Conservation (phyloP, 2,797 vertebrate species). For the Neoniphon sammara region DNA sequence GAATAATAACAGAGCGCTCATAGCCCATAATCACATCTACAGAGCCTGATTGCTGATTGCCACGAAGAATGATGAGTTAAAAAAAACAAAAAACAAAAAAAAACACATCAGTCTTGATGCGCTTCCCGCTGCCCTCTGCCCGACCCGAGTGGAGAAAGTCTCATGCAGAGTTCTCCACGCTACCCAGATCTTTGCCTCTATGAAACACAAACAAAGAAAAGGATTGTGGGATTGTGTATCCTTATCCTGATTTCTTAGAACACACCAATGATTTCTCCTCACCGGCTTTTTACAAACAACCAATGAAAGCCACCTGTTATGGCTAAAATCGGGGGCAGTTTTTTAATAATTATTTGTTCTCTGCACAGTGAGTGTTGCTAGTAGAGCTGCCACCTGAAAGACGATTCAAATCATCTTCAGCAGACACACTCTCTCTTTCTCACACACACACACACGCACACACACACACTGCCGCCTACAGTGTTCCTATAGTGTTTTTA, state of each 20-base stretch:
- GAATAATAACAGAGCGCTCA: not conserved
- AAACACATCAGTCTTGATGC: not conserved
- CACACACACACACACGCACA: too few relatives aligned
- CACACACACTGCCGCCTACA: too few relatives aligned
- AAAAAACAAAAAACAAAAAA: not conserved
- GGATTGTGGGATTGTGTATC: not conserved
- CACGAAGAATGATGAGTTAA: not conserved
- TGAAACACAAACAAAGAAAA: not conserved
- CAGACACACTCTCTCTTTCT: too few relatives aligned
- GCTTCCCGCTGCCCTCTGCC: not conserved
- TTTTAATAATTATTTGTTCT: too few relatives aligned
- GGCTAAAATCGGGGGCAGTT: too few relatives aligned
- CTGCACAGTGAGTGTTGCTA: too few relatives aligned
- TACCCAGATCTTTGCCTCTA: not conserved
- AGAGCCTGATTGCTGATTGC: not conserved
- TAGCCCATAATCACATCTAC: not conserved
- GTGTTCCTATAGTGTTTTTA: too few relatives aligned
- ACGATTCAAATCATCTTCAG: too few relatives aligned
- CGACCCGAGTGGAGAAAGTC: not conserved
- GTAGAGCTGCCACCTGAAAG: too few relatives aligned
- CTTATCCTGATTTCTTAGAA: not conserved
- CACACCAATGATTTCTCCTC: too few relatives aligned
- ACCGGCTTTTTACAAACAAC: too few relatives aligned
- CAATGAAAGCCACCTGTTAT: too few relatives aligned
- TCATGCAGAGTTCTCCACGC: not conserved